A percentile compares a stretch with the other conserved stretches of the same genome.
These are phyloP conservation scores for Eurystomus gularis DNA, from an alignment of 2,113 vertebrate species.

Conservation along the genomic window DNA sequence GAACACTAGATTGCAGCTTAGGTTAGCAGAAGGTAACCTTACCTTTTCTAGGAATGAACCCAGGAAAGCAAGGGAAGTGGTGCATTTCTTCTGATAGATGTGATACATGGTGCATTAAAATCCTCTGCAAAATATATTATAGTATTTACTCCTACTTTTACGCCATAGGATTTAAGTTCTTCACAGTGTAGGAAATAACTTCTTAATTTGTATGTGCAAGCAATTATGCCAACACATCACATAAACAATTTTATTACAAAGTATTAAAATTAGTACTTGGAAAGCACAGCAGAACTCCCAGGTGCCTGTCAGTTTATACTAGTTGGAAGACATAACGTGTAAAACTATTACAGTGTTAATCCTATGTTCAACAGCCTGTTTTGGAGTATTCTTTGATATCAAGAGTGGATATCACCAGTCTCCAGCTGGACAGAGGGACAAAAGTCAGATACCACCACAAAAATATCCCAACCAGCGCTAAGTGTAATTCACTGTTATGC, in stretches of 20 bases:
- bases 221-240: not conserved
- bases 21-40: not conserved
- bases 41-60: not conserved
- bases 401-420: not conserved
- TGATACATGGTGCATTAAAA: not conserved
- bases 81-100: not conserved
- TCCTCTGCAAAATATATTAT: not conserved
- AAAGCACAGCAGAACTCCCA: not conserved
- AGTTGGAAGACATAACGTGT: not conserved
- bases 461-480: not conserved
- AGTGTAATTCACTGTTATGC: not conserved
- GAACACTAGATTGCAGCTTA: not conserved
- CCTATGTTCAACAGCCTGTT: not conserved
- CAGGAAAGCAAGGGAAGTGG: not conserved
- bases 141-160: not conserved
- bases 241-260: not conserved
- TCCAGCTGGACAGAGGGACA: not conserved
- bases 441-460: not conserved
- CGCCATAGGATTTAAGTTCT: not conserved
- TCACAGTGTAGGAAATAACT: not conserved
- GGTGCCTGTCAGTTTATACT: not conserved
- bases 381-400: not conserved
- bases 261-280: not conserved
- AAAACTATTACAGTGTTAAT: not conserved
- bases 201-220: not conserved